These are phyloP conservation scores for Heterotis niloticus DNA, from an alignment of 2,113 vertebrate species.

Conservation along the genomic window DNA sequence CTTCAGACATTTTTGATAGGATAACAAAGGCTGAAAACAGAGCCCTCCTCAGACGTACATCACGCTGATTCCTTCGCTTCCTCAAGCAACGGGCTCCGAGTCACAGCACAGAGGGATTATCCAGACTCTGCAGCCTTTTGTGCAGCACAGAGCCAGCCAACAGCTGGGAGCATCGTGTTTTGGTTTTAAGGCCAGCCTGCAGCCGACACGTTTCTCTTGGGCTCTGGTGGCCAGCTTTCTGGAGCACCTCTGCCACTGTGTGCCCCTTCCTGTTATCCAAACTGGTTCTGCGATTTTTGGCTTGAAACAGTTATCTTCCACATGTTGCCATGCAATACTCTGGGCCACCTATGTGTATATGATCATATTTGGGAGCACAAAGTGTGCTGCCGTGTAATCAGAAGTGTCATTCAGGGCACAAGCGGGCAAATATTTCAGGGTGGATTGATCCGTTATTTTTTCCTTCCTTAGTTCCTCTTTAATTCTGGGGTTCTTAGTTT, in stretches of 20 bases:
- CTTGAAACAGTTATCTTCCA: neutral
- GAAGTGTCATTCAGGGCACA: too few species aligned
- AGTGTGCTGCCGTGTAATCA: too few species aligned
- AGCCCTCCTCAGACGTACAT: neutral
- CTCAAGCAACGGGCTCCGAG: conserved; percentile 59
- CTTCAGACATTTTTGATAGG: neutral
- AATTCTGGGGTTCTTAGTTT: too few species aligned
- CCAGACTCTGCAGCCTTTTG: conserved; percentile 2
- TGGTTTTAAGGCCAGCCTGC: conserved; percentile 5
- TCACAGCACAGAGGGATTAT: conserved; percentile 47
- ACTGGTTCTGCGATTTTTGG: neutral
- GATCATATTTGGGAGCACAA: too few species aligned
- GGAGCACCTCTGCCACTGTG: neutral
- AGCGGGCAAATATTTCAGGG: too few species aligned
- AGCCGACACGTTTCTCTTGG: neutral
- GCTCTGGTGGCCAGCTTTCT: neutral
- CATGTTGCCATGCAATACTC: too few species aligned
- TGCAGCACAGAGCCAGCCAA: neutral
- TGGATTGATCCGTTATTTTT: too few species aligned
- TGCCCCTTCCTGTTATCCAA: neutral
- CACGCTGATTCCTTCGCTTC: neutral
- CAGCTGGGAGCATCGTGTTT: conserved; percentile 6
- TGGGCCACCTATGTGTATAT: too few species aligned
- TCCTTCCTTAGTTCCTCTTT: too few species aligned
- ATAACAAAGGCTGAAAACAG: neutral